Conservation (phyloP, 2,888 invertebrate species). For the Crioceris asparagi region DNA sequence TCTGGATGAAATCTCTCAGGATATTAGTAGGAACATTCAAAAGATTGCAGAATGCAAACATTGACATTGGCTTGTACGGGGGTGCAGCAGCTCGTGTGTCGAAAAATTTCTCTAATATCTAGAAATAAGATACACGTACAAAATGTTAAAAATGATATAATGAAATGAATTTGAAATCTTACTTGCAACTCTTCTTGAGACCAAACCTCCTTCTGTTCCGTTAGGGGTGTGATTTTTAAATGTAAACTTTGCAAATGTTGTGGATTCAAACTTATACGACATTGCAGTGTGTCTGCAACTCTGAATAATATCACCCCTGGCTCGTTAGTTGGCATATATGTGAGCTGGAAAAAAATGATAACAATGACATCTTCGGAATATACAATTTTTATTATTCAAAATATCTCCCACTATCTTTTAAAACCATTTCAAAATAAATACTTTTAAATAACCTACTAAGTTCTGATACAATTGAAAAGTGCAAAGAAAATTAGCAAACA, state of each 20-base stretch:
- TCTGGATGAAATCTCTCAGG: conserved; percentile 84
- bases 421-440: too few species aligned
- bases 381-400: too few species aligned
- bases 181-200: conserved; percentile 75
- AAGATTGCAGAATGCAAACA: conserved; percentile 77
- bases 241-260: conserved; percentile 85
- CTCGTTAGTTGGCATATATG: conserved; percentile 63
- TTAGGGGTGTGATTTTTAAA: conserved; percentile 65
- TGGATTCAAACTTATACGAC: conserved; percentile 77
- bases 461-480: too few species aligned
- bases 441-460: too few species aligned
- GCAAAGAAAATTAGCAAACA: too few species aligned
- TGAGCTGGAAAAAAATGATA: conserved; percentile 42
- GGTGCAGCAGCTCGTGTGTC: conserved; percentile 79
- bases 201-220: conserved; percentile 83
- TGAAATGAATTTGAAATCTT: conserved; percentile 4
- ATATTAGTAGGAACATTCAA: conserved; percentile 77
- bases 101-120: conserved; percentile 87
- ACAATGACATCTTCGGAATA: too few species aligned
- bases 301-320: conserved; percentile 86
- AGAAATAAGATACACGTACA: conserved; percentile 17
- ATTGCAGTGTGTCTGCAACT: conserved; percentile 70
- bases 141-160: neutral
- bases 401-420: too few species aligned
- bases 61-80: conserved; percentile 82